These are phyloP conservation scores for Dipodomys merriami DNA, from an alignment of 2,113 vertebrate genomes.

Conservation along the genomic window DNA sequence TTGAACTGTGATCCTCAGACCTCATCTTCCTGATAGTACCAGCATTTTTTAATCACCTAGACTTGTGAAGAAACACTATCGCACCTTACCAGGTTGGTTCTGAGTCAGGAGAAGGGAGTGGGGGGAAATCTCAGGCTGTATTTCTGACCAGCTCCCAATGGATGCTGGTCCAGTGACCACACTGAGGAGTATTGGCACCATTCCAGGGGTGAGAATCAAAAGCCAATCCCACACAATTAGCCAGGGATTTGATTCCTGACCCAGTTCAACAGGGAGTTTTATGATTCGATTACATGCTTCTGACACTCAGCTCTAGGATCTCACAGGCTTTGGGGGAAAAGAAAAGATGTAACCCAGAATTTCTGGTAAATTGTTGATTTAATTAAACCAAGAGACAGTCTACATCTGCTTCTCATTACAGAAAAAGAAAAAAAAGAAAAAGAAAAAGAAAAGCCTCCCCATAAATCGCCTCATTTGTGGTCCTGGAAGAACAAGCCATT, in stretches of 20 bases:
- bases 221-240: not conserved
- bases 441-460: not conserved
- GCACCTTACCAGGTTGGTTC: not conserved
- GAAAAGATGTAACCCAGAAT: slow-evolving; percentile 51
- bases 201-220: not conserved
- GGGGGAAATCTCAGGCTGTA: not conserved
- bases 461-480: slow-evolving; percentile 61
- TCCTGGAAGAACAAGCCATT: slow-evolving; percentile 51
- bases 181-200: not conserved
- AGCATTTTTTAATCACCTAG: not conserved
- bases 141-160: not conserved
- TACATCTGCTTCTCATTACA: slow-evolving; percentile 63
- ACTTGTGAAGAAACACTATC: not conserved
- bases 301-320: not conserved
- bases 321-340: not conserved
- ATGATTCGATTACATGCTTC: not conserved
- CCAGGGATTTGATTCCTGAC: not conserved
- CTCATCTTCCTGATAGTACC: too few relatives aligned
- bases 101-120: fast-evolving
- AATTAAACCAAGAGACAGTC: slow-evolving; percentile 69
- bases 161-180: not conserved
- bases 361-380: slow-evolving; percentile 61
- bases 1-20: too few relatives aligned
- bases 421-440: slow-evolving; percentile 1
- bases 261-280: not conserved